Conservation (phyloP, 2,888 invertebrate genomes). For the Chloromyia formosa region DNA sequence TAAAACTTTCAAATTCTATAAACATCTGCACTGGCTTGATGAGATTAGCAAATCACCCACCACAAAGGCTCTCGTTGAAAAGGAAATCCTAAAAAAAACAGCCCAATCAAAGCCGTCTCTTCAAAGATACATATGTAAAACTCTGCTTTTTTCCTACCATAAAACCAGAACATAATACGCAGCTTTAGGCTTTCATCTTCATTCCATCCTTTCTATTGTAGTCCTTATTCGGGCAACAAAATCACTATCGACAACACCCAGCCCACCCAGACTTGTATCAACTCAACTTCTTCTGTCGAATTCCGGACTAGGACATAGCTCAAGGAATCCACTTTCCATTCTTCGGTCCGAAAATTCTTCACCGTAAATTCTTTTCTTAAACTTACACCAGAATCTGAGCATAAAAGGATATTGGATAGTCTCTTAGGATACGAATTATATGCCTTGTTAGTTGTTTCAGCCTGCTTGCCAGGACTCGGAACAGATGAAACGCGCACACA, state of each 20-base stretch:
- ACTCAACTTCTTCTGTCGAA: background rate
- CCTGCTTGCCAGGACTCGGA: background rate
- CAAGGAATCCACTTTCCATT: constrained; percentile 16
- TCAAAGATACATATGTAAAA: no score
- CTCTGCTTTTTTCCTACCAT: no score
- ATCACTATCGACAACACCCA: constrained; percentile 9
- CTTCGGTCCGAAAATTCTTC: constrained; percentile 16
- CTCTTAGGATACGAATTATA: constrained; percentile 32
- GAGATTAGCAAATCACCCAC: no score
- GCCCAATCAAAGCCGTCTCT: no score
- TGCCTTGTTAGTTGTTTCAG: constrained; percentile 37
- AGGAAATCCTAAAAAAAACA: no score
- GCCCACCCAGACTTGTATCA: background rate
- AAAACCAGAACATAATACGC: no score
- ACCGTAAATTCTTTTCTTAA: constrained; percentile 19
- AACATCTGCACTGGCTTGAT: no score
- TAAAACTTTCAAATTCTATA: no score
- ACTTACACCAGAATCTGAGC: background rate
- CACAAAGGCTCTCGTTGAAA: no score
- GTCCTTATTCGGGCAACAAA: background rate
- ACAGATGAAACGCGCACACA: no score
- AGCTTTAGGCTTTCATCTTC: no score
- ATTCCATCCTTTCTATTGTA: no score
- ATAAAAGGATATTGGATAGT: constrained; percentile 26
- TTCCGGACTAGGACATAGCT: background rate